These are phyloP conservation scores for Aphelinus certus DNA, from an alignment of 1,140 invertebrate species.

Conservation along the genomic window DNA sequence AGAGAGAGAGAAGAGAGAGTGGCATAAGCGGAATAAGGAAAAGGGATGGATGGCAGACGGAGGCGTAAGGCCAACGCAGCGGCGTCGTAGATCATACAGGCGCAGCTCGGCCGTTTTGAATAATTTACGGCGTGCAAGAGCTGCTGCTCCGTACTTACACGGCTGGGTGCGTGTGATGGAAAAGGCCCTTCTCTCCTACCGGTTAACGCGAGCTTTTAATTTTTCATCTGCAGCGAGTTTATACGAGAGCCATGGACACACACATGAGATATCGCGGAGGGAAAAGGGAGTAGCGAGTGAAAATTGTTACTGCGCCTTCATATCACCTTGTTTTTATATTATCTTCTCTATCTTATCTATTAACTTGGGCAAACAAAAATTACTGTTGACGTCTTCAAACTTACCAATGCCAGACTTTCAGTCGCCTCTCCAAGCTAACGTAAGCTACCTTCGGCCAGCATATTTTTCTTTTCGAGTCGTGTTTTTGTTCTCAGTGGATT, in stretches of 20 bases:
- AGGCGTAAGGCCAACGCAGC: not conserved
- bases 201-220: conserved; percentile 12
- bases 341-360: too few species aligned
- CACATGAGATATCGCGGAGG: conserved; percentile 6
- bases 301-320: too few species aligned
- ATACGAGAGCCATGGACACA: not conserved
- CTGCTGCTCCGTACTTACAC: not conserved
- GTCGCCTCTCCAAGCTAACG: too few species aligned
- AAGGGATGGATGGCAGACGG: not conserved
- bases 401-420: too few species aligned
- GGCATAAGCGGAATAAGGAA: not conserved
- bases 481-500: too few species aligned
- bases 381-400: too few species aligned
- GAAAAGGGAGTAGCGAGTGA: not conserved
- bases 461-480: too few species aligned
- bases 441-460: too few species aligned
- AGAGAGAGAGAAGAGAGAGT: not conserved
- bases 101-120: conserved; percentile 13
- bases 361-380: too few species aligned
- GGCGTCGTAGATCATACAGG: conserved; percentile 26
- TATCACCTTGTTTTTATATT: too few species aligned
- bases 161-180: too few species aligned
- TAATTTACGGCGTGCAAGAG: conserved; percentile 20
- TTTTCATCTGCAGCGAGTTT: conserved; percentile 29
- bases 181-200: not conserved